Evolutionary conservation across 2,113 vertebrate genomes (phyloP).

Genomic region (Bubo scandiacus): DNA sequence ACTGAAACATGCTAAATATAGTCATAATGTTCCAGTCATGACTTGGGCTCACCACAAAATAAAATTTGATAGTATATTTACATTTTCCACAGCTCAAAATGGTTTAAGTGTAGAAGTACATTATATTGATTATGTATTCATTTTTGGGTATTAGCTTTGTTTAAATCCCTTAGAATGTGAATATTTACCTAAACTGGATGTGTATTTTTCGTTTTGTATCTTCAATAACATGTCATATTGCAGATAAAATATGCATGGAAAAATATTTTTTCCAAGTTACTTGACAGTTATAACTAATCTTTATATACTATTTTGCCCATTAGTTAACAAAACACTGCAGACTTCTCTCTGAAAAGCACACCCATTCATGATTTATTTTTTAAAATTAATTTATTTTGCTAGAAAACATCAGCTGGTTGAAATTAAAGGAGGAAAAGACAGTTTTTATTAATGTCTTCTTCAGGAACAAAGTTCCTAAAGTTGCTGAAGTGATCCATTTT

Average conservation of each 20-base stretch:
- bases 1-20: neutral
- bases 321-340: neutral
- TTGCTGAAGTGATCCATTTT: neutral
- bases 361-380: neutral
- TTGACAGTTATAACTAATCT: neutral
- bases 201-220: neutral
- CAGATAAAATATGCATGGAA: slow-evolving; percentile 10
- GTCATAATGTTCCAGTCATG: neutral
- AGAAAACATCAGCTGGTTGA: slow-evolving; percentile 9
- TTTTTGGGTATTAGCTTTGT: neutral
- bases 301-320: neutral
- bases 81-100: neutral
- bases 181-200: neutral
- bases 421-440: slow-evolving; percentile 15
- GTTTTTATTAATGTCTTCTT: slow-evolving; percentile 12
- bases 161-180: neutral
- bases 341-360: neutral
- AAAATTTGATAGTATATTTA: neutral
- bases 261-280: too few species aligned
- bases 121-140: neutral
- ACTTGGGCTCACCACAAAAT: neutral
- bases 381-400: neutral
- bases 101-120: neutral
- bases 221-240: neutral
- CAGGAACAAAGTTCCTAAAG: neutral